Conservation (phyloP, 2,888 invertebrate genomes). For the Copidosoma aretas region DNA sequence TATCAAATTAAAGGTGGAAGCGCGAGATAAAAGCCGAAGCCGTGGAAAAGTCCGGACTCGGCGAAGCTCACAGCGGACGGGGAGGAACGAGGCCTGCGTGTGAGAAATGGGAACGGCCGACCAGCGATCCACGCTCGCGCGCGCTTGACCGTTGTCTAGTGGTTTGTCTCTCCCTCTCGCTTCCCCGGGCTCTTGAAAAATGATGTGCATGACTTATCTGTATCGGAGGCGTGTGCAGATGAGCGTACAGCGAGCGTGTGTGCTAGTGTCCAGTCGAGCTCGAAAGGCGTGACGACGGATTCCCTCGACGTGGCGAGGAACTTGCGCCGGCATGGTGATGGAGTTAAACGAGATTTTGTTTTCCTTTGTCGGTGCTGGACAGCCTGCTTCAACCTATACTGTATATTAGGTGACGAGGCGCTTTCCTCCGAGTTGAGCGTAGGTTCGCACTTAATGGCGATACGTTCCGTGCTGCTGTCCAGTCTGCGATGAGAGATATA, state of each 20-base stretch:
- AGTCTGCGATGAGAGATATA: not conserved
- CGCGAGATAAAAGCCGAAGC: slow-evolving; percentile 59
- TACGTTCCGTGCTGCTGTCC: no score
- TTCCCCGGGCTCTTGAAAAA: slow-evolving; percentile 52
- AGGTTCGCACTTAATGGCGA: no score
- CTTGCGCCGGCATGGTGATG: slow-evolving; percentile 49
- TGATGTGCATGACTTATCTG: slow-evolving; percentile 60
- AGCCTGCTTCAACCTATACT: no score
- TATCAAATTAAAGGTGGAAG: slow-evolving; percentile 63
- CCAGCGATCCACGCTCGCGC: slow-evolving; percentile 45
- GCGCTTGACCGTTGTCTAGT: slow-evolving; percentile 50
- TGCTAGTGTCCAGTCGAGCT: slow-evolving; percentile 39
- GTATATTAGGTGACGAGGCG: slow-evolving; percentile 6
- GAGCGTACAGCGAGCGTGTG: slow-evolving; percentile 40
- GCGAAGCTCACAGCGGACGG: slow-evolving; percentile 41
- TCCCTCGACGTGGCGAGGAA: not conserved
- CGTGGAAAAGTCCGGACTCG: slow-evolving; percentile 56
- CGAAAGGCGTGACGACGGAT: slow-evolving; percentile 52
- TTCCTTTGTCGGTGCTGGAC: not conserved
- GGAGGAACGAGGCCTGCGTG: slow-evolving; percentile 9
- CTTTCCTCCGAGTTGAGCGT: not conserved
- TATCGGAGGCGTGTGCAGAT: slow-evolving; percentile 52
- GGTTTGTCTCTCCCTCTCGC: not conserved
- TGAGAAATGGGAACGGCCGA: slow-evolving; percentile 49
- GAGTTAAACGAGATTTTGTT: slow-evolving; percentile 18